Percentiles rank a stretch among this genome's conserved stretches.
These are phyloP conservation scores for Apotomis capreana DNA, from an alignment of 2,888 invertebrate genomes.

Conservation along the genomic window DNA sequence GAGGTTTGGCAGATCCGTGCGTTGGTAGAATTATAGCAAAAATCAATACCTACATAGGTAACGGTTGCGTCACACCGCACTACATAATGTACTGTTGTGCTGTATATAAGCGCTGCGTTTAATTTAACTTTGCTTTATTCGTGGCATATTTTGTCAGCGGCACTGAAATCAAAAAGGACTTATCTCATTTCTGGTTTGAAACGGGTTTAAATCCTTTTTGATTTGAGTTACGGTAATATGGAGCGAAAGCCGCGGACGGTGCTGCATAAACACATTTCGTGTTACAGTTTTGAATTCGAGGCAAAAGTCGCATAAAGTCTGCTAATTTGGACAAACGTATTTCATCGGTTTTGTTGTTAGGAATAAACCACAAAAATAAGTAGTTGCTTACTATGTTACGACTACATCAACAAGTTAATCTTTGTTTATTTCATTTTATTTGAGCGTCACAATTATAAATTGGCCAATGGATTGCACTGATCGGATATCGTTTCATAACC, in stretches of 20 bases:
- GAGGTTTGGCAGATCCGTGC: conserved; percentile 38
- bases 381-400: no score
- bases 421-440: no score
- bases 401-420: no score
- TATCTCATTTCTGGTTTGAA: neutral
- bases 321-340: neutral
- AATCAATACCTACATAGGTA: conserved; percentile 56
- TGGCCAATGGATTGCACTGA: no score
- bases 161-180: neutral
- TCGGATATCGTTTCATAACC: no score
- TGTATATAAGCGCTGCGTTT: conserved; percentile 29
- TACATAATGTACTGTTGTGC: conserved; percentile 47
- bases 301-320: neutral
- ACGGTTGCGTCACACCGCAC: conserved; percentile 54
- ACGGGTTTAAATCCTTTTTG: neutral
- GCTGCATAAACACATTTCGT: conserved; percentile 20
- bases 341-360: neutral
- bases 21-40: conserved; percentile 50
- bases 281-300: conserved; percentile 19
- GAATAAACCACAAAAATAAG: no score
- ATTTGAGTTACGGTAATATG: conserved; percentile 4
- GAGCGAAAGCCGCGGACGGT: conserved; percentile 3
- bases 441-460: no score
- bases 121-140: conserved; percentile 34
- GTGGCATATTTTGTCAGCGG: conserved; percentile 30